phyloP scores from a whole-genome alignment of 2,113 vertebrate species.

The Mungos mungo region DNA sequence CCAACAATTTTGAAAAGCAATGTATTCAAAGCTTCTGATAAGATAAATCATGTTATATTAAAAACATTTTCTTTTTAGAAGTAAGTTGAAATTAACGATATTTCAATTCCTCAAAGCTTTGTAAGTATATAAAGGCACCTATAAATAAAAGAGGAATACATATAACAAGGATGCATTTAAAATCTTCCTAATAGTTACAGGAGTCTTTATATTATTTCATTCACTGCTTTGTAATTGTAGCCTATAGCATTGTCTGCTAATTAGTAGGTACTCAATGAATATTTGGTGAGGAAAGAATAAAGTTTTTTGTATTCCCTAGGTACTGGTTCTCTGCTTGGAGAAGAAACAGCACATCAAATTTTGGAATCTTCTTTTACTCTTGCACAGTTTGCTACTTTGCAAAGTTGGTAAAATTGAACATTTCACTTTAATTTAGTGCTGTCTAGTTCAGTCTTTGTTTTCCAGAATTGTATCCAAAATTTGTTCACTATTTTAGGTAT shows the following conservation, averaged over 20 bases:
- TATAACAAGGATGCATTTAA: not conserved
- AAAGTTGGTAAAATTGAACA: not conserved
- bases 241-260: not conserved
- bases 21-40: slow-evolving; percentile 1
- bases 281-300: not conserved
- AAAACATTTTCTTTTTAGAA: slow-evolving; percentile 26
- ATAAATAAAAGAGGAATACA: not conserved
- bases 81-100: not conserved
- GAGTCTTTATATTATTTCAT: not conserved
- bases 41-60: not conserved
- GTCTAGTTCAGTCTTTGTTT: not conserved
- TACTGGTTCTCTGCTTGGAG: not conserved
- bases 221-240: not conserved
- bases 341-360: not conserved
- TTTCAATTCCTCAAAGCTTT: not conserved
- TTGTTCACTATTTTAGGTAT: not conserved
- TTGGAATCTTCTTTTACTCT: not conserved
- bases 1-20: not conserved
- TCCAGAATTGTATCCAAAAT: not conserved
- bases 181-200: not conserved
- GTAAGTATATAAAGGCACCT: not conserved
- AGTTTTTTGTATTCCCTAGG: not conserved
- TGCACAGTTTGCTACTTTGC: not conserved
- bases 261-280: not conserved
- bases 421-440: not conserved